A percentile compares a stretch with the other conserved stretches of the same genome.
phyloP scores from a whole-genome alignment of 2,888 invertebrate species.

The Heliconius ismenius region DNA sequence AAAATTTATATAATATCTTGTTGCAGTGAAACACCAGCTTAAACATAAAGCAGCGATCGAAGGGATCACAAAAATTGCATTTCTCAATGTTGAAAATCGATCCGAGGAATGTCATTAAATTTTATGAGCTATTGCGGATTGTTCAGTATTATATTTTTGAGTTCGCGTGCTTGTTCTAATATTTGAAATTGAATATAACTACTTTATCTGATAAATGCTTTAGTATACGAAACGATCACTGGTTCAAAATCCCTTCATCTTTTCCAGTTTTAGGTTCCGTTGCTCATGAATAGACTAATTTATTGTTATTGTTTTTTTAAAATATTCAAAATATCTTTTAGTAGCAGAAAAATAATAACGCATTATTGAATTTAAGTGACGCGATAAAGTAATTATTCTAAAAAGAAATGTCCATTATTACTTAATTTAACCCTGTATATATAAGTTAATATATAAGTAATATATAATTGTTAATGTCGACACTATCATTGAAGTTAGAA shows the following conservation, averaged over 20 bases:
- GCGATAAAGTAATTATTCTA: too few species aligned
- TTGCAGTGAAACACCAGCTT: constrained; percentile 49
- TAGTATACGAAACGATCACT: too few species aligned
- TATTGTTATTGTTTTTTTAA: neutral
- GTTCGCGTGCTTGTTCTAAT: constrained; percentile 30
- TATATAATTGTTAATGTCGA: neutral
- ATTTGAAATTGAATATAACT: constrained; percentile 7
- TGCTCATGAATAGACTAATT: neutral
- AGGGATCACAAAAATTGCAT: constrained; percentile 69
- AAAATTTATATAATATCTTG: constrained; percentile 27
- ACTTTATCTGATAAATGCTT: too few species aligned
- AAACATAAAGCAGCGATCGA: constrained; percentile 64
- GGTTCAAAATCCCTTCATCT: neutral
- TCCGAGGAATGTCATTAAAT: constrained; percentile 69
- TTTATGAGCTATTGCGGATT: constrained; percentile 67
- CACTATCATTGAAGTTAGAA: neutral
- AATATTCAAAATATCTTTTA: too few species aligned
- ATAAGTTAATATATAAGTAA: too few species aligned
- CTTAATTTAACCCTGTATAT: neutral
- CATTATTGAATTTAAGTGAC: too few species aligned
- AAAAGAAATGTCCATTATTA: neutral
- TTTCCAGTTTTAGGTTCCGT: neutral
- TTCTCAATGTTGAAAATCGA: constrained; percentile 56
- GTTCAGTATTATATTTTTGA: constrained; percentile 36
- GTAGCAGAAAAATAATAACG: too few species aligned